phyloP scores from a whole-genome alignment of 2,888 invertebrate species.

The Tridacna gigas region DNA sequence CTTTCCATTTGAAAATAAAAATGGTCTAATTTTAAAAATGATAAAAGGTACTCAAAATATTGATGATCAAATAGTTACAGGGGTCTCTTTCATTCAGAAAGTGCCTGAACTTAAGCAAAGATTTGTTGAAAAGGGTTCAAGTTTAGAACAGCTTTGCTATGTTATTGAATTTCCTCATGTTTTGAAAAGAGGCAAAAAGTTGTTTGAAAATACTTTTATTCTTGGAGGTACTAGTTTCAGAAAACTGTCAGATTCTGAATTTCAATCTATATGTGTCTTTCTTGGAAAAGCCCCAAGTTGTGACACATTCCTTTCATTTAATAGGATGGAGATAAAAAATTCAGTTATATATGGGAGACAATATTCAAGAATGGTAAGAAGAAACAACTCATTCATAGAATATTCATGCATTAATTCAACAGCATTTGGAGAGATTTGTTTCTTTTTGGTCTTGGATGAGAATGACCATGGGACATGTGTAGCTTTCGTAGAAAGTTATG shows the following conservation, averaged over 20 bases:
- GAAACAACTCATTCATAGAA: conserved; percentile 43
- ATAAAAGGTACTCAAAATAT: conserved; percentile 60
- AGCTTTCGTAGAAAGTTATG: background rate
- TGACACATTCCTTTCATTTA: conserved; percentile 26
- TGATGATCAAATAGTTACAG: conserved; percentile 60
- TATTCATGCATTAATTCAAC: background rate
- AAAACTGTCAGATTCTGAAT: conserved; percentile 39
- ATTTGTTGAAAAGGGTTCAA: conserved; percentile 39
- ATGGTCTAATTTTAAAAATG: conserved; percentile 55
- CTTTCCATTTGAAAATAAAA: conserved; percentile 62
- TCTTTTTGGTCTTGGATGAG: conserved; percentile 1
- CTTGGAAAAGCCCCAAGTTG: conserved; percentile 31
- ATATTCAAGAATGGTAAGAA: conserved; percentile 52
- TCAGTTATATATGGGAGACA: conserved; percentile 33
- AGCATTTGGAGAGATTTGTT: conserved; percentile 8
- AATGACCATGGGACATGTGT: background rate
- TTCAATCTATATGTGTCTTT: conserved; percentile 6
- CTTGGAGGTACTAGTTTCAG: conserved; percentile 42
- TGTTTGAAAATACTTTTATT: conserved; percentile 35
- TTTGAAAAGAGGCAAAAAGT: conserved; percentile 35
- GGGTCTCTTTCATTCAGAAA: conserved; percentile 62
- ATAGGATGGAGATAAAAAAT: conserved; percentile 33
- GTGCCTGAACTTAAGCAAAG: conserved; percentile 57
- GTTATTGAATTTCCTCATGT: conserved; percentile 43
- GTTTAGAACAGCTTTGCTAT: conserved; percentile 43